Base-by-base conservation (phyloP, 1,140 invertebrate genomes). In the Pararge aegeria region DNA sequence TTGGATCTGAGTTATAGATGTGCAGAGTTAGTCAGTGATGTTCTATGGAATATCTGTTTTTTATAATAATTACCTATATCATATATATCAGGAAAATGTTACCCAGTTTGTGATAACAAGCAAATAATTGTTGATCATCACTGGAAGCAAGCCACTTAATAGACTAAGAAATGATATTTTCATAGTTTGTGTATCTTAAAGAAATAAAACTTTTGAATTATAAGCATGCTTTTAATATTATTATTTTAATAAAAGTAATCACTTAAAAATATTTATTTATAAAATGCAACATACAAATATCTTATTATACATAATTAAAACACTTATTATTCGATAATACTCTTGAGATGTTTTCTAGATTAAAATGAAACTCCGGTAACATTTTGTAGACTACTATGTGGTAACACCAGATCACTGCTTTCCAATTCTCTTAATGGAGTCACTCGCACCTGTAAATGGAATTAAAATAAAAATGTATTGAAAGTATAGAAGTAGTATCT, bases 401-500 rank as follows among this genome's bases (percentile, higher is more conserved):
- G 76, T 42, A 78, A 46, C 10, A 61, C 20, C 20, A 68, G 20
- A 29, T 85, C 75, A 29, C 55, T 73, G 34, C 58, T 76, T 29
- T 70, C 52, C n/a, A 72, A 65, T 10, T 83, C 76, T 13, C 57
- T 76, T 16, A 87, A 78, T 1, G 75, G 81, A 18, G 82, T 83
- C 2, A 87, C 84, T 1, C 72, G 18, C 0, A 85, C 78, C 82
- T 85, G 74, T 15, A 62, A 71, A 60, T 46, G 7, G 51, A 56
- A 58, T 38, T 51, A 42, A 46, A 53, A 29, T 34, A n/a, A n/a
- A n/a, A n/a, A n/a, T n/a, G n/a, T n/a, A n/a, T n/a, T n/a, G n/a
- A n/a, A n/a, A n/a, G n/a, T n/a, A n/a, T n/a, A n/a, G n/a, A n/a
- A n/a, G n/a, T n/a, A n/a, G n/a, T n/a, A n/a, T n/a, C n/a, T n/a